Evolutionary conservation across 2,797 vertebrate genomes (phyloP).

Genomic region (Mallotus villosus): DNA sequence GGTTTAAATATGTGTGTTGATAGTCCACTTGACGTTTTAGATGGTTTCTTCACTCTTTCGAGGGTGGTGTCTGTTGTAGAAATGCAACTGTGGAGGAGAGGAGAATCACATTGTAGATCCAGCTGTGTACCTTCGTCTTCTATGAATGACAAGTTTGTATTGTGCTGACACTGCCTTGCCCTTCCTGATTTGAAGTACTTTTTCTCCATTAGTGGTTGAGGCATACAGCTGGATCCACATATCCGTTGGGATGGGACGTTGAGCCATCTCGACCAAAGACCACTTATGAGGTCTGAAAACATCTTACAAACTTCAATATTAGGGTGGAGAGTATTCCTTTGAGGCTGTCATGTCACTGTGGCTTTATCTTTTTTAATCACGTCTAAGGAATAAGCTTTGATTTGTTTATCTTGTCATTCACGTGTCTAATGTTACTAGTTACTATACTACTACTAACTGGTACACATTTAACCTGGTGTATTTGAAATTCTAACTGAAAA

Average conservation of each 20-base stretch:
- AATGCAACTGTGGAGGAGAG: background rate
- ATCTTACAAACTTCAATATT: too few species aligned
- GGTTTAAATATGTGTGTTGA: background rate
- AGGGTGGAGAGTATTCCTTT: too few species aligned
- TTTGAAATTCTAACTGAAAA: too few species aligned
- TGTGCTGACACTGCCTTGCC: background rate
- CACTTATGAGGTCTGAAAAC: background rate
- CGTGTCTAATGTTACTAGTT: too few species aligned
- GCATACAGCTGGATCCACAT: background rate
- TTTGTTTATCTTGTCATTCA: background rate
- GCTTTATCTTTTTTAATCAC: too few species aligned
- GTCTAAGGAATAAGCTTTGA: background rate
- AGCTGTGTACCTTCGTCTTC: background rate
- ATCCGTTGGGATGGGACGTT: background rate
- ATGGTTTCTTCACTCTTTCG: background rate
- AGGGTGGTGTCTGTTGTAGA: background rate
- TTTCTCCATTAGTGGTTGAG: slow-evolving; percentile 2
- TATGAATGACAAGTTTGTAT: background rate
- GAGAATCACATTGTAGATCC: background rate
- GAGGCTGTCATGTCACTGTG: too few species aligned
- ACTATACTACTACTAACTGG: too few species aligned
- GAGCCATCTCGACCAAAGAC: background rate
- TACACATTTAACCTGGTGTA: too few species aligned
- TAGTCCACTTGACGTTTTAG: background rate
- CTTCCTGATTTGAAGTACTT: background rate